A percentile compares a stretch with the other conserved stretches of the same genome.
Conservation (phyloP, 2,888 invertebrate genomes). For the Acanthoscelides obtectus region DNA sequence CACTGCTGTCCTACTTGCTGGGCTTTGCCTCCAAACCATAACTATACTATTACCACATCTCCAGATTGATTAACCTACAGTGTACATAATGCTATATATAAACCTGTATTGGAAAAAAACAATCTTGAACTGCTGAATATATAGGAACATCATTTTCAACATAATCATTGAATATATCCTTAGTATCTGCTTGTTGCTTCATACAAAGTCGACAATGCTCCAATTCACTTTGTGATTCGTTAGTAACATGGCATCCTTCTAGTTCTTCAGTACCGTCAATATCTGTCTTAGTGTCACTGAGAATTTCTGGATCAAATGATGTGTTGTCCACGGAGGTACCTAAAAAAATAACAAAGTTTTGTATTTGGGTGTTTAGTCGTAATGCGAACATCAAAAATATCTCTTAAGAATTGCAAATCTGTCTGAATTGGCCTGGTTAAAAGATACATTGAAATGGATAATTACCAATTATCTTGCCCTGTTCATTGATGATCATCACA, state of each 20-base stretch:
- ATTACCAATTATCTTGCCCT: no score
- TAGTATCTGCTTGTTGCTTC: constrained; percentile 10
- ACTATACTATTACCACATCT: no score
- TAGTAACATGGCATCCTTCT: neutral
- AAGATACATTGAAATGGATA: no score
- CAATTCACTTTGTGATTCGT: neutral
- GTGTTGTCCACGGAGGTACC: neutral
- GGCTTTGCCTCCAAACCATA: no score
- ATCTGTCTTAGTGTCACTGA: neutral
- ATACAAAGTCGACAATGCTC: constrained; percentile 22
- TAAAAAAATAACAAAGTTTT: neutral
- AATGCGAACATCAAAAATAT: no score
- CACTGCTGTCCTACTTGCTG: no score
- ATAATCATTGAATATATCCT: constrained; percentile 17
- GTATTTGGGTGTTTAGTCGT: no score
- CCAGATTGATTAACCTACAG: no score
- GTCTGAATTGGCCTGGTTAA: no score
- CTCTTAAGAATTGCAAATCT: no score
- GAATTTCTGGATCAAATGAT: neutral
- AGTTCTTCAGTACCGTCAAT: neutral
- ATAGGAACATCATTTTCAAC: constrained; percentile 21
- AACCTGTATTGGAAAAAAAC: constrained; percentile 31
- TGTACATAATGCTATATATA: no score
- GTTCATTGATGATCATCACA: no score
- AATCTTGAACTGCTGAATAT: constrained; percentile 26